Evolutionary conservation across 1,140 invertebrate species (phyloP).

Genomic region (Diachasmimorpha longicaudata): DNA sequence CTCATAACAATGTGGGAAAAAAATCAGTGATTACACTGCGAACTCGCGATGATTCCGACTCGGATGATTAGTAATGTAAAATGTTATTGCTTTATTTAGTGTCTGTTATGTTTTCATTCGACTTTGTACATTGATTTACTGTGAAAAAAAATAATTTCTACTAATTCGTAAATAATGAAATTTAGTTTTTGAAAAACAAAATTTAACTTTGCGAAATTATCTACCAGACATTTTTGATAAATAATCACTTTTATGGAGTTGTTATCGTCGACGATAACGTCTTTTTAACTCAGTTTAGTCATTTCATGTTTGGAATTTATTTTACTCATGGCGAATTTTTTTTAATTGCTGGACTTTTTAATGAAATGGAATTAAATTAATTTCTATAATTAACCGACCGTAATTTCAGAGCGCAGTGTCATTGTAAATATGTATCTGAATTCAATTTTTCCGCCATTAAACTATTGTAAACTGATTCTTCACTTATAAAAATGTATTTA

Average conservation of each 20-base stretch:
- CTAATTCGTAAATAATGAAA: neutral
- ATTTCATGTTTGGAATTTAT: neutral
- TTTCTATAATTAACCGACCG: too few relatives aligned
- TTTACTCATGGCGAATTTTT: too few relatives aligned
- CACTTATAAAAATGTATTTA: neutral
- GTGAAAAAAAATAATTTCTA: neutral
- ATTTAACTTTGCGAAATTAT: too few relatives aligned
- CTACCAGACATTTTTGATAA: neutral
- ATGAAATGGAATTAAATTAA: too few relatives aligned
- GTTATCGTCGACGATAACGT: neutral
- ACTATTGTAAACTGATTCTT: neutral
- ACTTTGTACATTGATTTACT: neutral
- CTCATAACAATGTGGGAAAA: neutral
- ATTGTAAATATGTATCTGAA: too few relatives aligned
- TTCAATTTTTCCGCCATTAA: neutral
- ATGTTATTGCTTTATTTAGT: neutral
- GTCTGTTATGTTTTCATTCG: neutral
- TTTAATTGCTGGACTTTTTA: too few relatives aligned
- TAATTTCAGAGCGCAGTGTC: too few relatives aligned
- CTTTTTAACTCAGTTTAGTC: neutral
- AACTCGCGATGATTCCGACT: neutral
- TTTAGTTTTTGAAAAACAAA: neutral
- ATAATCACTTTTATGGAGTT: neutral
- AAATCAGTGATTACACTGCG: neutral
- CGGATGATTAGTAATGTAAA: neutral